Evolutionary conservation across 1,140 invertebrate species (phyloP), one percentile per base, ranked within the genome.

Genomic region (Carposina sasakii): DNA sequence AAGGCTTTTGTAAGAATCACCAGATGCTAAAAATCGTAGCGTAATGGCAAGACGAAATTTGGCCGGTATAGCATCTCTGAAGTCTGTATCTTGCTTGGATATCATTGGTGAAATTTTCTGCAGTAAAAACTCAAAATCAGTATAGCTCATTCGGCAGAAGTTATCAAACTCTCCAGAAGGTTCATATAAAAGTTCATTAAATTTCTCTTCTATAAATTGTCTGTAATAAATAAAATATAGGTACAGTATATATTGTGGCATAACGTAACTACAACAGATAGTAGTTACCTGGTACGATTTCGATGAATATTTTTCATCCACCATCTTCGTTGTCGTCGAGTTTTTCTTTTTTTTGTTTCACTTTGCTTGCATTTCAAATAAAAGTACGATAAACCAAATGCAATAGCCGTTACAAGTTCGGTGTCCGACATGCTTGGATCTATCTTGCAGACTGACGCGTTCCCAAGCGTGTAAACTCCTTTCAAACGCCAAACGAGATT

Each of bases 1-100:
- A 9, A 70, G 37, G 48, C 61, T 65, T 54, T 45, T 55, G 46
- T 60, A 67, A 42, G 45, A 56, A 47, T 72, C 64, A 47, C 57
- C 61, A 44, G 52, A 57, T 50, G 64, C 63, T 17, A 70, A 49
- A 60, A 67, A 70, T 54, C 59, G 47, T 42, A 67, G 45, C 26
- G 67, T 67, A 19, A 70, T 50, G 23, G 57, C 57, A 47, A 70
- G 55, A 33, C 52, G 52, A 51, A 54, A 52, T 52, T 66, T 67
- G 10, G 60, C 49, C 31, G 54, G 53, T 47, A 61, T 59, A 34
- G 31, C 31, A 10, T 50, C 42, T 49, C 57, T 50, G 39, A 48
- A 50, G 15, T 52, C 28, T 36, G 62, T 65, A 30, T 65, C 45
- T 47, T 58, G 48, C 28, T 33, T 33, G 15, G 31, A 33, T 10